Base-by-base conservation (phyloP, 2,888 invertebrate species). In the Junonia oenone region DNA sequence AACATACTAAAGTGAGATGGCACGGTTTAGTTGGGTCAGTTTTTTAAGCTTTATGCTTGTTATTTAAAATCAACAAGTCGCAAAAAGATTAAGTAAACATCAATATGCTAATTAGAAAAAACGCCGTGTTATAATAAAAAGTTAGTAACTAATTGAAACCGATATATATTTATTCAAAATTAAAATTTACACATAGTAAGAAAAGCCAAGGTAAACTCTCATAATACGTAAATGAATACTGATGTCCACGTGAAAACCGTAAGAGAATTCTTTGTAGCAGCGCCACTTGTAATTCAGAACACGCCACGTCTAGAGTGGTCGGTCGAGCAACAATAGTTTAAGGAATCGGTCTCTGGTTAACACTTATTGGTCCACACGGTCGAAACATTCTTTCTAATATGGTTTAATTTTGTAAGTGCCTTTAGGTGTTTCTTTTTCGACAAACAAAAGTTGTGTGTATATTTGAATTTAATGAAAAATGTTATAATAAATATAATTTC, bases 351-450 rank as follows among this genome's bases (percentile, higher is more conserved):
- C 73, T 71, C 76, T 75, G 69, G 79, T 84, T 83, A 81, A 81
- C 82, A 83, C 80, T 81, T 82, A 84, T 83, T 78, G 82, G 78
- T 75, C 76, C 75, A 78, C 75, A 81, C 78, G 83, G 79, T 81
- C 76, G 55, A 53, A 59, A 51, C 45, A 46, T 51, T 57, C 35
- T 27, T 59, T 59, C 45, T 56, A 51, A 58, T 55, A 48, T 45
- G 37, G 37, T 46, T 55, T 48, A 45, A 58, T 49, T 55, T 46
- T 46, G 55, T 46, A 50, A 55, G 45, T 51, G 58, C 43, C 51
- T 59, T 57, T 31, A 47, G 46, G 45, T 51, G 33, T 56, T 56
- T 14, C 11, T 33, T 14, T 52, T 45, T 46, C 15, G 48, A 45
- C 26, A 49, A 38, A 29, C 17, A 55, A 31, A 31, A 11, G 11